phyloP scores from a whole-genome alignment of 2,113 vertebrate species.

The Plecotus auritus region DNA sequence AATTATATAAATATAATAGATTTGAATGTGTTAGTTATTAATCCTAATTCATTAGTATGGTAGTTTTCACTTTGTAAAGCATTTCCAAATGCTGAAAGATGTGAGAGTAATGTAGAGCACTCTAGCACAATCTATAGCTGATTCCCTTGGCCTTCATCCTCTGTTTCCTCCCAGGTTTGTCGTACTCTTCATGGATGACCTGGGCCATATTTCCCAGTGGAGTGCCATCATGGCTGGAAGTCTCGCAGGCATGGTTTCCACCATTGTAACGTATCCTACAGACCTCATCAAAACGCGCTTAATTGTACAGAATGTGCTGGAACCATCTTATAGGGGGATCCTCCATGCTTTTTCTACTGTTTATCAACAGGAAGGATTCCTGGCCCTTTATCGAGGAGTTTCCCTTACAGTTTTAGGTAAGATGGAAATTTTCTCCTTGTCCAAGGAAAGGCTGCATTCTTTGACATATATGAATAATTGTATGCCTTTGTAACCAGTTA shows the following conservation, averaged over 20 bases:
- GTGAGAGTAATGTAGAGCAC: background rate
- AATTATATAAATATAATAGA: background rate
- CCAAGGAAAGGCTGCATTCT: background rate
- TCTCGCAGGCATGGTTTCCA: slow-evolving; percentile 91
- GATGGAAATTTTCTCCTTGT: slow-evolving; percentile 25
- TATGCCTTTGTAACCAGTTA: background rate
- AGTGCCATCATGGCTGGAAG: slow-evolving; percentile 90
- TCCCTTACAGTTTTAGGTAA: slow-evolving; percentile 93
- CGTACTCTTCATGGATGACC: slow-evolving; percentile 89
- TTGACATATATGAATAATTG: background rate
- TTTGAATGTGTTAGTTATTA: background rate
- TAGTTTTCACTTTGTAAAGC: slow-evolving; percentile 26
- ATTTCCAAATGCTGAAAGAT: background rate
- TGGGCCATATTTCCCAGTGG: slow-evolving; percentile 91
- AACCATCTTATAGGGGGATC: slow-evolving; percentile 88
- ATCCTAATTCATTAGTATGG: background rate
- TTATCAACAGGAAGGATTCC: slow-evolving; percentile 88
- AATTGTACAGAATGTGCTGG: slow-evolving; percentile 89
- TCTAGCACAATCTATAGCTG: background rate
- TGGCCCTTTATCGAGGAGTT: slow-evolving; percentile 91
- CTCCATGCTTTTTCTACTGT: slow-evolving; percentile 87
- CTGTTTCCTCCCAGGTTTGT: slow-evolving; percentile 84
- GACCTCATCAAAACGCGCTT: slow-evolving; percentile 94
- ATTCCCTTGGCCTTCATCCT: slow-evolving; percentile 6
- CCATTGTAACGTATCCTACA: slow-evolving; percentile 88